Evolutionary conservation across 2,888 invertebrate species (phyloP).

Genomic region (Danaus chrysippus): DNA sequence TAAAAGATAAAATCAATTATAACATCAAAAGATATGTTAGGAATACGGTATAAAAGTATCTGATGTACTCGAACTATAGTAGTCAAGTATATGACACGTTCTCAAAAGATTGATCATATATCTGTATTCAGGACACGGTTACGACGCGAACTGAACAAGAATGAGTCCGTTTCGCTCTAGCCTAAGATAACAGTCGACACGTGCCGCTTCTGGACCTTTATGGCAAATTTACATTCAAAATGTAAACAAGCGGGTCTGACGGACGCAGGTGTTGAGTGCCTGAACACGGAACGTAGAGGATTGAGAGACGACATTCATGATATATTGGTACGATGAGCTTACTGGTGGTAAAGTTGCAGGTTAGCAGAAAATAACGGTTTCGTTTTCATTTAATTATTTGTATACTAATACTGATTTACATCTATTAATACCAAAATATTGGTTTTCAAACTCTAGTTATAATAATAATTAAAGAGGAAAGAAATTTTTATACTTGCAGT

Average conservation of each 20-base stretch:
- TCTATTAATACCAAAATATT: too few relatives aligned
- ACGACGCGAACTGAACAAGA: constrained; percentile 40
- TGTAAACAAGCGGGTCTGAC: constrained; percentile 38
- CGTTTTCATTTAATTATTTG: not conserved
- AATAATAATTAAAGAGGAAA: too few relatives aligned
- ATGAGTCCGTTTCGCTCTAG: constrained; percentile 36
- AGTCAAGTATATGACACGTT: not conserved
- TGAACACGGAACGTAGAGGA: constrained; percentile 41
- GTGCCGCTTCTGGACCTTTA: constrained; percentile 50
- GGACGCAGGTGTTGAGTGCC: constrained; percentile 51
- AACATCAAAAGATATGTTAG: too few relatives aligned
- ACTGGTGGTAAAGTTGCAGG: constrained; percentile 14
- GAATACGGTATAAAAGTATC: not conserved
- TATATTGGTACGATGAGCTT: constrained; percentile 46
- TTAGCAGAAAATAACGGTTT: not conserved
- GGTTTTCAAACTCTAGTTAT: too few relatives aligned
- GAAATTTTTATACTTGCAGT: too few relatives aligned
- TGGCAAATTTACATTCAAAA: constrained; percentile 61
- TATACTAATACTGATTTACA: too few relatives aligned
- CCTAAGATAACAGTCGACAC: constrained; percentile 54
- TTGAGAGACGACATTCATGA: constrained; percentile 52
- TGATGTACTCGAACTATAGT: not conserved
- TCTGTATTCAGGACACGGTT: constrained; percentile 5
- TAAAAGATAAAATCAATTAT: too few relatives aligned
- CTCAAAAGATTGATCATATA: constrained; percentile 1